These are phyloP conservation scores for Forbesichthys agassizii DNA, from an alignment of 2,113 vertebrate genomes.

Conservation along the genomic window DNA sequence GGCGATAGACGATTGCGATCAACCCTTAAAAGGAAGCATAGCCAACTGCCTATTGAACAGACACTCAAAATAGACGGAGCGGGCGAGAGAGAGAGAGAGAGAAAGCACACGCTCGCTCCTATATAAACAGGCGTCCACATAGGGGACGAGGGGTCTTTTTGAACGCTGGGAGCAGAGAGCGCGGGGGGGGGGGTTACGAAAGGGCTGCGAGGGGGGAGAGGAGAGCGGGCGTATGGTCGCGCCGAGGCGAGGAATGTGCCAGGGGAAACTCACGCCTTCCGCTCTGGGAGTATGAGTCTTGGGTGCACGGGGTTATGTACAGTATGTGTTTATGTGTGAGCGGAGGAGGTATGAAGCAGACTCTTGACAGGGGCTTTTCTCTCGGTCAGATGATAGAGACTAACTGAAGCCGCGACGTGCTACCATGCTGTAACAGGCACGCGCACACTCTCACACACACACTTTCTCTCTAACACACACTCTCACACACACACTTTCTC, in stretches of 20 bases:
- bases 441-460: background rate
- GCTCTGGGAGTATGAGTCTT: conserved; percentile 12
- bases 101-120: conserved; percentile 64
- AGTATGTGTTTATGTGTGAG: conserved; percentile 34
- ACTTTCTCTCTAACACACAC: background rate
- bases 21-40: conserved; percentile 77
- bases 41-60: conserved; percentile 66
- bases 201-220: conserved; percentile 13
- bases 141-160: conserved; percentile 57
- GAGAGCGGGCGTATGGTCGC: conserved; percentile 11
- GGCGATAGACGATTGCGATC: conserved; percentile 56
- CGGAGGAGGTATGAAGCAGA: background rate
- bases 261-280: conserved; percentile 28
- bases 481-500: conserved; percentile 14
- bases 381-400: conserved; percentile 42
- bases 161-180: conserved; percentile 35
- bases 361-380: conserved; percentile 6
- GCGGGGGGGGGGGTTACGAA: conserved; percentile 11
- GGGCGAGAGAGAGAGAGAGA: conserved; percentile 52
- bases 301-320: conserved; percentile 23
- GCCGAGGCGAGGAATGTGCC: conserved; percentile 25
- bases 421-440: no score
- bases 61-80: conserved; percentile 47
- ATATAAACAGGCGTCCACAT: conserved; percentile 72
- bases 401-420: background rate